Evolutionary conservation across 2,797 vertebrate genomes (phyloP), one percentile per base, ranked within the genome.

Genomic region (Euphonia xanthogaster): DNA sequence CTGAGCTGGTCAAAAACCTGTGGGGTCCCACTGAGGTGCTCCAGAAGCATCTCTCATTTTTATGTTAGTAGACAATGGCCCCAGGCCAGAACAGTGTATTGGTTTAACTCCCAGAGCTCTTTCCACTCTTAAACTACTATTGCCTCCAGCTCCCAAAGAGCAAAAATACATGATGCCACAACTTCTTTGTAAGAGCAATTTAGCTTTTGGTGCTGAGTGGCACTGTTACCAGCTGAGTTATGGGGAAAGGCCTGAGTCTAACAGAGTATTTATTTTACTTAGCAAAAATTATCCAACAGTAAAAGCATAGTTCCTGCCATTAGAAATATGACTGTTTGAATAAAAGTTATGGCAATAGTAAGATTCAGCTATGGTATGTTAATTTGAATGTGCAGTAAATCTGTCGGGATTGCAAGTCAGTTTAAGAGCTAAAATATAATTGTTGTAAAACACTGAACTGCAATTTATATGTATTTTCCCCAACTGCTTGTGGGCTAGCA

Each of bases 301-400:
- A 95, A 95, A 96, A 86, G 55, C 92, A 81, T 90, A 96, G 93
- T 84, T 90, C 71, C 73, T 79, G 88, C 88, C 74, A 84, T 78
- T 94, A 82, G 75, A 91, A 96, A 86, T 93, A 93, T 60, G 55
- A 86, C 60, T 91, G n/a, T 88, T 91, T 78, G 65, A 96, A 86
- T 96, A 80, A 95, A 96, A 97, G 87, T 93, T 85, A 88, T 78
- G 58, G 70, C 82, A 94, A 90, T 65, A 50, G 77, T 83, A 97
- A 90, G 72, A 91, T 75, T 81, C 68, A 95, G 63, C 80, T 93
- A 90, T 85, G 85, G 72, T 91, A 66, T 93, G 86, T 89, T 94
- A 94, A 94, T 94, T 96, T 92, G 94, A 96, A 85, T 91, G 73
- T 63, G 47, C 75, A 68, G 22, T 96, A 96, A 97, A 94, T 97